Evolutionary conservation across 2,797 vertebrate species (phyloP), one percentile per base, ranked within the genome.

Genomic region (Jordanella pulchra): DNA sequence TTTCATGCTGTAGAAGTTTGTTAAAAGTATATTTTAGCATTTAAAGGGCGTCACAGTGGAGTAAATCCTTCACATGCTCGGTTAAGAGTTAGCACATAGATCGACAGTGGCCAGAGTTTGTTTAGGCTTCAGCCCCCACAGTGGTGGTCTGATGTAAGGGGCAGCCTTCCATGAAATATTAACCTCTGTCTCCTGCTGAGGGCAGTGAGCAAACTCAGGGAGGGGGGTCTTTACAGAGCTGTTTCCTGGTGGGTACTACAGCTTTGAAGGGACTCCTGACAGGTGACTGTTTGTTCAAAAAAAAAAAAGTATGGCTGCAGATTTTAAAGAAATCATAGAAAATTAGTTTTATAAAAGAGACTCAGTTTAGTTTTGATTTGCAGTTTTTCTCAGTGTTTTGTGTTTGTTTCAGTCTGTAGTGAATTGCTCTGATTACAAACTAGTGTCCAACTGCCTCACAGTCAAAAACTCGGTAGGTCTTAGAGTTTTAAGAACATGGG

Each of bases 21-120:
- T 86, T 66, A 75, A 77, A 87, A 80, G 30, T 23, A 51, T 77
- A 77, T 72, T 27, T 78, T 82, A 4, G 3, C 30, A 13, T 39
- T 66, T 65, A 21, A 39, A 74, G 68, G 47, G 72, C 73, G 78
- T 81, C 60, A 72, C 23, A 70, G 65, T 64, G 82, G 84, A 74
- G 76, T 56, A 87, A 76, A 87, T 88, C 82, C 71, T 78, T 58
- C 81, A 86, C 72, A 73, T 45, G 81, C 77, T 88, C 15, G 58
- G 56, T 72, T 73, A 72, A 65, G 72, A 89, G 72, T 92, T 93
- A 92, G 86, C 88, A 70, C 78, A 85, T 77, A 85, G 90, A 90
- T 89, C 87, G 85, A 84, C 88, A 88, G 84, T 86, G 87, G 89
- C 77, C 74, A 80, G 65, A 78, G 81, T 88, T 92, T 94, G 89